Evolutionary conservation across 2,888 invertebrate species (phyloP), one percentile per base, ranked within the genome.

Genomic region (Dilophus febrilis): DNA sequence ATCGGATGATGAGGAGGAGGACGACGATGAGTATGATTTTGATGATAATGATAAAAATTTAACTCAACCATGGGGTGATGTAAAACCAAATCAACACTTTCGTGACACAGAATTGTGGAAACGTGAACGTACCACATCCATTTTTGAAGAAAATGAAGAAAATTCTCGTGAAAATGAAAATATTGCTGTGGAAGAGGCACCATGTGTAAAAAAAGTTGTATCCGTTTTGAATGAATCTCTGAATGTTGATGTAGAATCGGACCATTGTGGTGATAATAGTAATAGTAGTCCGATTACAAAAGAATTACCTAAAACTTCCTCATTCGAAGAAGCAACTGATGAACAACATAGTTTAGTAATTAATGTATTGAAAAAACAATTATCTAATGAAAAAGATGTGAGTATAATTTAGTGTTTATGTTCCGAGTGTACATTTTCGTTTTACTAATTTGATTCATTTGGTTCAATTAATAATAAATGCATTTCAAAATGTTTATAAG

Each of bases 321-420:
- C 59, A 3, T 63, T 62, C 36, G 64, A 64, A 47, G 58, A 61
- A 34, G 64, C 63, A 5, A 56, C 56, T 2, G 45, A 51, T 14
- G 52, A 49, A 29, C 56, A 64, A 44, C 56, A 62, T 44, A 47
- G 56, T 35, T 49, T 55, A 43, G 60, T 54, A n/a, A 49, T 55
- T 14, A 45, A 46, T 18, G 42, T 47, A 3, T 40, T 61, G n/a
- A 43, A 51, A 12, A 48, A 52, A 18, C 55, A 57, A 30, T 3
- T 11, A 13, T 38, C 31, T 18, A 14, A 38, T 18, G 31, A 33
- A 13, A 27, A 8, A 8, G 30, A 30, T 30, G 30, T 30, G 14
- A 14, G 30, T 30, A 13, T 30, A 30, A 22, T 22, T 11, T 27
- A 11, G 27, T 27, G 11, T 27, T 11, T 27, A 27, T 27, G 27